phyloP scores from a whole-genome alignment of 2,113 vertebrate genomes.

The Malurus melanocephalus region DNA sequence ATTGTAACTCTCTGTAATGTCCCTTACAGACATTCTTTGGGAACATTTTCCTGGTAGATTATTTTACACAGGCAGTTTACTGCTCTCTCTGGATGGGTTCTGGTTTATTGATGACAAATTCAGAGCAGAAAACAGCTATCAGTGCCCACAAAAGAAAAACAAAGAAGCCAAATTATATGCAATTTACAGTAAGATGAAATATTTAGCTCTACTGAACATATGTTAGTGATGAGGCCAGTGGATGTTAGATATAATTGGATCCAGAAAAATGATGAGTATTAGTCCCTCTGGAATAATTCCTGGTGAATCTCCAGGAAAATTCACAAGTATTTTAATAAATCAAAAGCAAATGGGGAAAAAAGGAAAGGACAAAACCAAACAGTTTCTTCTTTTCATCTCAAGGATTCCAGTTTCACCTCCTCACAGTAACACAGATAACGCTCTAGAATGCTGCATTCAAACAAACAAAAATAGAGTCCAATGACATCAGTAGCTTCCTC shows the following conservation, averaged over 20 bases:
- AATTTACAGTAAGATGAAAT: background rate
- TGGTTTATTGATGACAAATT: background rate
- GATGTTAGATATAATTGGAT: slow-evolving; percentile 27
- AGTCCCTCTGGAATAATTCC: background rate
- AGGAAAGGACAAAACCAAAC: background rate
- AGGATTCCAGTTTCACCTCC: background rate
- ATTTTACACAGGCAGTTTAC: background rate
- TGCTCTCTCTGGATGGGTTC: background rate
- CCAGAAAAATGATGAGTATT: slow-evolving; percentile 30
- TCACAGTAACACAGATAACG: background rate
- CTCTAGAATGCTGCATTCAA: background rate
- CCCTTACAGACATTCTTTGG: background rate
- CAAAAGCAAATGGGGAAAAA: background rate
- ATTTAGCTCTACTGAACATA: slow-evolving; percentile 32
- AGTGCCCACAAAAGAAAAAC: slow-evolving; percentile 17
- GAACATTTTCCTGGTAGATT: background rate
- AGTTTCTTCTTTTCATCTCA: background rate
- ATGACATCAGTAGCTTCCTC: background rate
- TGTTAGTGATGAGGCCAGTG: slow-evolving; percentile 9
- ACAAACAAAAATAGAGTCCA: background rate
- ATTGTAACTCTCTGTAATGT: background rate
- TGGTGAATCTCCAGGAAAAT: slow-evolving; percentile 20
- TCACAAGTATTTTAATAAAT: slow-evolving; percentile 8
- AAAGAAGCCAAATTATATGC: slow-evolving; percentile 4
- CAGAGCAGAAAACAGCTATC: slow-evolving; percentile 12